Conservation (phyloP, 2,797 vertebrate genomes). For the Knipowitschia caucasica region DNA sequence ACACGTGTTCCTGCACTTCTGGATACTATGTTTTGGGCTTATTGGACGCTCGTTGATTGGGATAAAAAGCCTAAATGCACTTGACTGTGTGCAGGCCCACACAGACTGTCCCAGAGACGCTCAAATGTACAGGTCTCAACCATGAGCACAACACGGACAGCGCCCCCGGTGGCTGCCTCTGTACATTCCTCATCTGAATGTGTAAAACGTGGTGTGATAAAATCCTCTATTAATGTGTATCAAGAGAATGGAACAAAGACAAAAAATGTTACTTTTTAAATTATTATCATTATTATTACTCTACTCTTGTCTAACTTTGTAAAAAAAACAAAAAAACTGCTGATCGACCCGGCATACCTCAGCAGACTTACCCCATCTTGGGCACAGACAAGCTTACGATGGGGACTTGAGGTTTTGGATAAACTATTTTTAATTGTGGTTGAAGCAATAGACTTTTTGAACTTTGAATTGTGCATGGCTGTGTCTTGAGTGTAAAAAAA, state of each 20-base stretch:
- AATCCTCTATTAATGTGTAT: constrained; percentile 92
- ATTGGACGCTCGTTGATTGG: constrained; percentile 44
- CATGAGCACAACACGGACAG: constrained; percentile 67
- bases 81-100: constrained; percentile 63
- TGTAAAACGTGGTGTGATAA: constrained; percentile 88
- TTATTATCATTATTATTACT: constrained; percentile 81
- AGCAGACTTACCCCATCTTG: constrained; percentile 73
- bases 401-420: constrained; percentile 74
- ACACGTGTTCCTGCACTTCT: constrained; percentile 44
- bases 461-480: constrained; percentile 99
- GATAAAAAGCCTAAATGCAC: constrained; percentile 47
- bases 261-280: constrained; percentile 85
- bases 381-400: constrained; percentile 55
- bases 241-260: constrained; percentile 83
- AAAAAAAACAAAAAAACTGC: constrained; percentile 86
- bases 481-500: constrained; percentile 98
- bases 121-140: constrained; percentile 68
- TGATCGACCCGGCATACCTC: constrained; percentile 84
- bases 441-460: constrained; percentile 99
- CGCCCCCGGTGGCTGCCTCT: constrained; percentile 77
- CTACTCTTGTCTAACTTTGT: constrained; percentile 83
- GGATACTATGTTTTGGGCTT: constrained; percentile 51
- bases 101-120: constrained; percentile 52
- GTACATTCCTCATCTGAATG: constrained; percentile 88
- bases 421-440: constrained; percentile 97